Base-by-base conservation (phyloP, 2,888 invertebrate genomes). In the Auanema sp. region DNA sequence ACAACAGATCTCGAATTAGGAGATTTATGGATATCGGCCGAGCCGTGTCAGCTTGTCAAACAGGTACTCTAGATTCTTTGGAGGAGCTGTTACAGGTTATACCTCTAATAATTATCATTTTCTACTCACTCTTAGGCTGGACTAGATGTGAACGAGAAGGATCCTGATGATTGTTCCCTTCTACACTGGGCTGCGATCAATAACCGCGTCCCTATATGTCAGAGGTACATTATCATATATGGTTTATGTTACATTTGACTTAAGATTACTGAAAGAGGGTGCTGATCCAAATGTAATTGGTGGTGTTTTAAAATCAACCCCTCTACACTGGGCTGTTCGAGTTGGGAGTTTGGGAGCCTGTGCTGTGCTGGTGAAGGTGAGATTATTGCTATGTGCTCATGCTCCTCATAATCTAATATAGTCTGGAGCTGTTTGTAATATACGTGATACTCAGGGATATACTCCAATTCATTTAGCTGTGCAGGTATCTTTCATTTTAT, bases 151-250 rank as follows among this genome's bases (percentile, higher is more conserved):
- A 24, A 40, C 16, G 24, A 23, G 14, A n/a, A 51, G 12, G 62
- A 58, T 25, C 52, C 68, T 75, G 97, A 98, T 85, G 95, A 94
- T 52, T 96, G 98, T 61, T 94, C 96, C 1, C 86, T 98, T 58
- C 87, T 98, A 12, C 98, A 98, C 85, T 99, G 98, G 98, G 97
- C 97, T 42, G 91, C 98, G 24, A 98, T 98, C 83, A 98, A 98
- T 86, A 98, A 97, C 87, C 89, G 96, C 60, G 49, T 72, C 11
- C 63, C 69, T 16, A 59, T 68, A 51, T 64, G 66, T 11, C 49
- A 53, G 59, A 49, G 67, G 71, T 73, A 44, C 58, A 66, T 12
- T 25, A 21, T 1, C 11, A 1, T 23, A 52, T 4, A 3, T 23
- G 52, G 4, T 18, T 3, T 52, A 10, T 5, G 21, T 16, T 3